Conservation (phyloP, 2,113 vertebrate species). For the Rhombomys opimus region DNA sequence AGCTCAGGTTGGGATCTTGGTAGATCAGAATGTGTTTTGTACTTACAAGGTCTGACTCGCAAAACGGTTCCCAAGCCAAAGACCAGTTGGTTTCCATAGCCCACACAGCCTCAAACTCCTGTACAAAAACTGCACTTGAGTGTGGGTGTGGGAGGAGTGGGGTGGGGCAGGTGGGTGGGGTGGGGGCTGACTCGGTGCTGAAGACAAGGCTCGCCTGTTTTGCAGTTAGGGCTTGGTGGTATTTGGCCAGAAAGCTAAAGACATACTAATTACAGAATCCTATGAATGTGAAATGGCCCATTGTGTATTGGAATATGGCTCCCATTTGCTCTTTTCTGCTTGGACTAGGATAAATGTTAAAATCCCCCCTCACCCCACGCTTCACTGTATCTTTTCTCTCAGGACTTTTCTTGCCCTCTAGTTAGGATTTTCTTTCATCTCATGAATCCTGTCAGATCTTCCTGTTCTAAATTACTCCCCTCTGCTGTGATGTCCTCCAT, state of each 20-base stretch:
- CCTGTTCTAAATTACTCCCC: constrained; percentile 10
- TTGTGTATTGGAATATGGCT: constrained; percentile 25
- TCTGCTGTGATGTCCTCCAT: neutral
- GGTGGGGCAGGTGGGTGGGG: neutral
- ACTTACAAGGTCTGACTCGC: constrained; percentile 77
- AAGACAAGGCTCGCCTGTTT: neutral
- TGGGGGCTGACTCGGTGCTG: neutral
- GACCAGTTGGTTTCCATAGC: neutral
- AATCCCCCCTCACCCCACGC: neutral
- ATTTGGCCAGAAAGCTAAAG: constrained; percentile 42
- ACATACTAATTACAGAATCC: constrained; percentile 22
- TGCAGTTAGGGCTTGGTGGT: neutral
- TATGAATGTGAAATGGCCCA: neutral
- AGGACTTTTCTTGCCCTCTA: constrained; percentile 20
- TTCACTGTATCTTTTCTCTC: constrained; percentile 12
- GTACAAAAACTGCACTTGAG: constrained; percentile 58
- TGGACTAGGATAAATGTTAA: neutral
- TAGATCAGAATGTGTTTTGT: neutral
- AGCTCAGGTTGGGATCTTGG: neutral
- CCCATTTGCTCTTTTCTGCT: constrained; percentile 34
- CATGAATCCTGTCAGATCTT: constrained; percentile 52
- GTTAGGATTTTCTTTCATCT: constrained; percentile 63
- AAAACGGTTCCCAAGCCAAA: constrained; percentile 77
- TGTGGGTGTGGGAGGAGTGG: neutral
- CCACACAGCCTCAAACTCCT: constrained; percentile 62